Conservation (phyloP, 2,113 vertebrate species). For the Rhea pennata region DNA sequence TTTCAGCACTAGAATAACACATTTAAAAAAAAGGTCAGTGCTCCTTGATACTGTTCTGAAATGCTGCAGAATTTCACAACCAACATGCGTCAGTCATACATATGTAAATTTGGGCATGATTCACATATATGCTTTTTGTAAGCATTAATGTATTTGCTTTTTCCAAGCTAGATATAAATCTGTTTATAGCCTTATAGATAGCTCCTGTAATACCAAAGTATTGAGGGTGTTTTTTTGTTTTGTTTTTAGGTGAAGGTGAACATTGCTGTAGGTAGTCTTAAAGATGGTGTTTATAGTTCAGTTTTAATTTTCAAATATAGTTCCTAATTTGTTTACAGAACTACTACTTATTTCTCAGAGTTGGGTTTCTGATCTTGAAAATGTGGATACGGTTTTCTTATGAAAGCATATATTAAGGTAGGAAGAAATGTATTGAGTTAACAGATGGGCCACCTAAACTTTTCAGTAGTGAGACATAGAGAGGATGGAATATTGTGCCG, state of each 20-base stretch:
- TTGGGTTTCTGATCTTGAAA: not conserved
- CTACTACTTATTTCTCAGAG: not conserved
- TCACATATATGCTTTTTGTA: not conserved
- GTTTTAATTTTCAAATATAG: not conserved
- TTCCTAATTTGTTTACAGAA: slow-evolving; percentile 8
- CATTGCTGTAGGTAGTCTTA: not conserved
- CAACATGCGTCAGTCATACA: not conserved
- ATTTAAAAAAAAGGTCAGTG: not conserved
- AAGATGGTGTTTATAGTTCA: not conserved
- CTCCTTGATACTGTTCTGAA: not conserved
- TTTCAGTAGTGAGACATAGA: not conserved
- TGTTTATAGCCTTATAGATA: not conserved
- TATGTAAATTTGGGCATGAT: not conserved
- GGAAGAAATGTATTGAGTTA: not conserved
- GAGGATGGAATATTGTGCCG: not conserved
- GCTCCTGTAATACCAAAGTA: not conserved
- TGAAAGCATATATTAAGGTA: not conserved
- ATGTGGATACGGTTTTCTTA: not conserved
- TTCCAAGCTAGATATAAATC: not conserved
- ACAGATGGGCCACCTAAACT: not conserved
- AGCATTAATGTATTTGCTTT: not conserved
- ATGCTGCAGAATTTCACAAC: not conserved
- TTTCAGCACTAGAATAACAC: not conserved
- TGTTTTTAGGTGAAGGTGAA: not conserved
- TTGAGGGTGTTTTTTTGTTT: not conserved